Percentiles rank a stretch among this genome's conserved stretches.
These are phyloP conservation scores for Cichladusa arquata DNA, from an alignment of 2,113 vertebrate species.

Conservation along the genomic window DNA sequence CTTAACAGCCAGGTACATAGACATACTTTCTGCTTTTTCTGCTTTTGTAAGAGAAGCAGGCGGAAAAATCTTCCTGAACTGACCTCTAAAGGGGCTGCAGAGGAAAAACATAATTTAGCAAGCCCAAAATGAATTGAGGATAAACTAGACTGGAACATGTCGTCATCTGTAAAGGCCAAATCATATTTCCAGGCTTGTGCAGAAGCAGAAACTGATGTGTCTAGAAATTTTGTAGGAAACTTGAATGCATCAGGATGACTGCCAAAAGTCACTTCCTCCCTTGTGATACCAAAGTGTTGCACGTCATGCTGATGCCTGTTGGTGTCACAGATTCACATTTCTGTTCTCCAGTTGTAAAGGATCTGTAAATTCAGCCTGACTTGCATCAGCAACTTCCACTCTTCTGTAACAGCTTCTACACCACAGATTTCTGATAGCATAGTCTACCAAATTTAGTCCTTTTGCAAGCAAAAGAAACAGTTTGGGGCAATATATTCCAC, in stretches of 20 bases:
- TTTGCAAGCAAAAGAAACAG: background rate
- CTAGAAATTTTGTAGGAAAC: background rate
- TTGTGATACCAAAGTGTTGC: background rate
- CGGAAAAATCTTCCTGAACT: background rate
- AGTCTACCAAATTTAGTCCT: background rate
- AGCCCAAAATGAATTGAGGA: background rate
- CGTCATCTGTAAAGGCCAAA: conserved; percentile 26
- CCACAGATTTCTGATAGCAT: background rate
- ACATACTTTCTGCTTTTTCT: background rate
- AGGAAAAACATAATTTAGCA: conserved; percentile 11
- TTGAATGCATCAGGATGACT: background rate
- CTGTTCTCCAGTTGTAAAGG: background rate
- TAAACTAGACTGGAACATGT: background rate
- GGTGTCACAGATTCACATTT: background rate
- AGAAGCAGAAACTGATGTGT: background rate
- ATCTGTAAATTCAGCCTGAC: background rate
- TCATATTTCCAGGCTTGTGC: background rate
- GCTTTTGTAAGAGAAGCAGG: background rate
- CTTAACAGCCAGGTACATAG: background rate
- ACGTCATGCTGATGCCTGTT: background rate
- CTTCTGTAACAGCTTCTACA: background rate
- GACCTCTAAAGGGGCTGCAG: background rate
- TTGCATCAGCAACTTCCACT: background rate
- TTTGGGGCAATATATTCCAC: background rate
- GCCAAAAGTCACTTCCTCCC: background rate